A percentile compares a stretch with the other conserved stretches of the same genome.
phyloP scores from a whole-genome alignment of 1,140 invertebrate species.

The Venturia canescens region DNA sequence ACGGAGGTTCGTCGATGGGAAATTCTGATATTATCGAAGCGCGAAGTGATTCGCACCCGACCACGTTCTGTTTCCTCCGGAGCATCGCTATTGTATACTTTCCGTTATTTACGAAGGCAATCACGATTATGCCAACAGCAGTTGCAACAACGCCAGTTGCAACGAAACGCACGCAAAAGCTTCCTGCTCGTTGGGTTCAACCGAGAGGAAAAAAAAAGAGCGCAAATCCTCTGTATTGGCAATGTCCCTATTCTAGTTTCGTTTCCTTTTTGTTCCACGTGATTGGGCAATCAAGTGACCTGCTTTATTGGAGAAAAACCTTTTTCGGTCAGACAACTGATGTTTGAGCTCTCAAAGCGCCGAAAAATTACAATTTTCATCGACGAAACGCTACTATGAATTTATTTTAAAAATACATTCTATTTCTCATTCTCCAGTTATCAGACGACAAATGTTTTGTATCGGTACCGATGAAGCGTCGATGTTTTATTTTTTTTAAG shows the following conservation, averaged over 20 bases:
- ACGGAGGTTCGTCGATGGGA: constrained; percentile 2
- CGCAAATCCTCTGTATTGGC: background rate
- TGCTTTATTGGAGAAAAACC: background rate
- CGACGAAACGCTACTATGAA: too few relatives aligned
- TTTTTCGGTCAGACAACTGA: background rate
- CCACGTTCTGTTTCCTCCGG: background rate
- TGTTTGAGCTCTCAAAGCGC: too few relatives aligned
- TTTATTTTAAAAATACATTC: too few relatives aligned
- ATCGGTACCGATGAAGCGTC: too few relatives aligned
- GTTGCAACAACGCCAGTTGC: background rate
- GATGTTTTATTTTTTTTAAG: too few relatives aligned
- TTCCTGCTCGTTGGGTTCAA: background rate
- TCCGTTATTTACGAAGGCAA: constrained; percentile 21
- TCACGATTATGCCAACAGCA: constrained; percentile 32
- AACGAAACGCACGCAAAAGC: background rate
- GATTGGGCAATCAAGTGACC: constrained; percentile 10
- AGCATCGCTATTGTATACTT: constrained; percentile 11
- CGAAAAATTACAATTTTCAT: too few relatives aligned
- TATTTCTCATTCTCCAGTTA: too few relatives aligned
- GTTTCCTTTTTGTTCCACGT: background rate
- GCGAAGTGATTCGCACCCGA: constrained; percentile 42
- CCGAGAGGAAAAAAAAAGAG: background rate
- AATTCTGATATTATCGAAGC: constrained; percentile 27
- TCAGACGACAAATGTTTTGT: too few relatives aligned
- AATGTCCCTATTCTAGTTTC: background rate